Evolutionary conservation across 2,113 vertebrate genomes (phyloP), one percentile per base, ranked within the genome.

Genomic region (Sinocyclocheilus grahami): DNA sequence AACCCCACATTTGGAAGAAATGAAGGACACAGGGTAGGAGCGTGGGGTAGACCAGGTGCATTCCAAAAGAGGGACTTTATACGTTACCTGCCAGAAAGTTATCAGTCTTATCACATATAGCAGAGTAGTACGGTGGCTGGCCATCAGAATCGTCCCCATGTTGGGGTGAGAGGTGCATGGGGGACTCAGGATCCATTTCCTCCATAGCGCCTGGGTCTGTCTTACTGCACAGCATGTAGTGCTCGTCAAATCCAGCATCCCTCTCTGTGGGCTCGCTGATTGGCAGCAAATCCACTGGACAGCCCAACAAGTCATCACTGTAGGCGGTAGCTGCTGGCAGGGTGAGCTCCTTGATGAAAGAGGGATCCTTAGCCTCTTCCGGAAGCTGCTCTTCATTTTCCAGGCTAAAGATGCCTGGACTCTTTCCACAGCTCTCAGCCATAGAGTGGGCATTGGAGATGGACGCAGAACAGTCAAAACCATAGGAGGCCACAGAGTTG

Each of bases 21-120:
- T 94, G 88, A 78, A 92, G 94, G 90, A 86, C 88, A 90, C 88
- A 90, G 84, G 90, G 88, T 89, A 69, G 87, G 91, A 87, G 87
- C 16, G 62, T 39, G 62, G 82, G 86, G 39, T 92, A 92, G 85
- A 91, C 91, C 93, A 94, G 94, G 92, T 94, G 94, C 94, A 94
- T 95, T 95, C 94, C 92, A 63, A 90, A 83, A 89, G 90, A 86
- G 90, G 92, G 89, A 84, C 93, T 96, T 89, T 94, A 96, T 96
- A 96, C 96, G 18, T 96, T 96, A 96, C 96, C 96, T 96, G 94
- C 93, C 90, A 95, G 92, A 92, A 95, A 92, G 93, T 91, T 95
- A 94, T 95, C 94, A 95, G 94, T 94, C 91, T 95, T 95, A 95
- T 96, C 95, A 89, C 94, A 94, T 88, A 95, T 91, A 90, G 95